Evolutionary conservation across 2,797 vertebrate species (phyloP), one percentile per base, ranked within the genome.

Genomic region (Crenichthys baileyi): DNA sequence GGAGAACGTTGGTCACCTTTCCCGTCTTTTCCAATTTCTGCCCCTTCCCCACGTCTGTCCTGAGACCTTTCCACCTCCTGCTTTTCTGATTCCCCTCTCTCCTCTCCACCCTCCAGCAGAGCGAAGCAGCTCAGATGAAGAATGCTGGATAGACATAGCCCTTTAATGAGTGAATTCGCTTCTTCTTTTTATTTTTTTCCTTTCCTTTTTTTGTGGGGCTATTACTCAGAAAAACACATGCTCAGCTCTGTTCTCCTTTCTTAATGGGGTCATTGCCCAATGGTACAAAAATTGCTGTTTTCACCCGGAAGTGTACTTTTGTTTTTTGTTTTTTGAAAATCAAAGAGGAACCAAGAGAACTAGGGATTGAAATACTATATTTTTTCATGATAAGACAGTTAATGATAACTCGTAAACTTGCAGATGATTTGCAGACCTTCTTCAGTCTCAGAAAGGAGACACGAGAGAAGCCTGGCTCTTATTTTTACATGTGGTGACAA

Each of bases 401-500:
- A 60, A 78, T 44, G n/a, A 77, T 61, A 72, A 71, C n/a, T 55
- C 39, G 24, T 63, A 24, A 70, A 70, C 31, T 36, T 39, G 79
- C 84, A 89, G 84, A 85, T 90, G 75, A 86, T 91, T 78, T 75
- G 74, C 84, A 77, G 70, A 0, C 24, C 75, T 86, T 72, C 7
- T 22, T 79, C 46, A 13, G 60, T 67, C 48, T 81, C 79, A 58
- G 56, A 11, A 60, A 63, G 72, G 82, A 71, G 76, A 83, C 85
- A 77, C 58, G 74, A 84, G 79, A 73, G 77, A 80, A 76, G 58
- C 36, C 24, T 41, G 68, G 31, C 75, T 73, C 82, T 88, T 85
- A 76, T 90, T 87, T 83, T 85, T 85, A 85, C 87, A 87, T 91
- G 90, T 89, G 90, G 89, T 85, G 88, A 87, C 83, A 82, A 87